Percentiles rank a stretch among this genome's conserved stretches.
These are phyloP conservation scores for Phenganax marumi DNA, from an alignment of 92 coral and sea anemone genomes.

Conservation along the genomic window DNA sequence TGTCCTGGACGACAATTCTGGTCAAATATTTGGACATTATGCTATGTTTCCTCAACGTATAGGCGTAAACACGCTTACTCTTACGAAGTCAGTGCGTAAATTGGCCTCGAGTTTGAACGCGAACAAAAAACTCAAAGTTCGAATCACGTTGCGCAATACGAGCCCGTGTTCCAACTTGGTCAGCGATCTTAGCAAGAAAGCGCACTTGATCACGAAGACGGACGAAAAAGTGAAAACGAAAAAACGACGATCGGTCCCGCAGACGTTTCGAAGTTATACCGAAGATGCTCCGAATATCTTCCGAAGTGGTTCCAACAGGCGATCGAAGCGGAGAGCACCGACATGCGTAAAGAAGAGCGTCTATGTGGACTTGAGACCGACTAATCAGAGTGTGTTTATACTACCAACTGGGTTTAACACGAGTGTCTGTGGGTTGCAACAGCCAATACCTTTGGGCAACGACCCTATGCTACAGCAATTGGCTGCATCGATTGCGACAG, in stretches of 20 bases:
- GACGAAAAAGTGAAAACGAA: not conserved
- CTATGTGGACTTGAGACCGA: not conserved
- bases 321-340: slow-evolving; percentile 10
- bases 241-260: slow-evolving; percentile 5
- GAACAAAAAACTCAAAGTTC: not conserved
- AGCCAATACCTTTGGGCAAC: not conserved
- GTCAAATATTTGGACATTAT: not conserved
- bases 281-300: not conserved
- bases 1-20: not conserved
- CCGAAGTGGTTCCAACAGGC: not conserved
- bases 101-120: not conserved
- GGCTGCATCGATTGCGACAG: not conserved
- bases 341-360: not conserved
- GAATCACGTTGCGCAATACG: not conserved
- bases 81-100: not conserved
- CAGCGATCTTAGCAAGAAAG: not conserved
- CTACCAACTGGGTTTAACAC: not conserved
- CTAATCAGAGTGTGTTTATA: not conserved
- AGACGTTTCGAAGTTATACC: not conserved
- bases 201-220: slow-evolving; percentile 6
- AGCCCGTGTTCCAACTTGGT: slow-evolving; percentile 7
- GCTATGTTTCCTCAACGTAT: not conserved
- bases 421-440: slow-evolving; percentile 1
- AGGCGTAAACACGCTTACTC: not conserved
- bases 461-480: slow-evolving; percentile 9